A percentile compares a stretch with the other conserved stretches of the same genome.
Conservation (phyloP, 2,797 vertebrate species). For the Lerista edwardsae region DNA sequence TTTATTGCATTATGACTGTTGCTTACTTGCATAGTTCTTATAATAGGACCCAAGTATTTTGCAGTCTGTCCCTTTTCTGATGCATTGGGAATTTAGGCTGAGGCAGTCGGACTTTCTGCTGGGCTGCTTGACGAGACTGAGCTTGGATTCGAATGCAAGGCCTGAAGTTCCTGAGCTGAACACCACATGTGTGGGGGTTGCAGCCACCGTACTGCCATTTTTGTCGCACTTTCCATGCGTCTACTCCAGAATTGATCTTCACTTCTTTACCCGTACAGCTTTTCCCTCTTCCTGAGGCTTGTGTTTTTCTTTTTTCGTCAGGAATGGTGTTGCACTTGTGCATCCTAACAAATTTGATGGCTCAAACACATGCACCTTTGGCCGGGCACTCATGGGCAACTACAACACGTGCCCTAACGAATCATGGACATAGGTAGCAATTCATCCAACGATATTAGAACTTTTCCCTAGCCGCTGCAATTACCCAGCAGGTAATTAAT, state of each 20-base stretch:
- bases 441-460: background rate
- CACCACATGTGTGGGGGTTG: background rate
- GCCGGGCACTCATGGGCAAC: too few species aligned
- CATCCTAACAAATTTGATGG: too few species aligned
- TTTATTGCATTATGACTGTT: background rate
- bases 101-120: background rate
- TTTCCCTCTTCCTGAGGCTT: background rate
- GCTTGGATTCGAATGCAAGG: background rate
- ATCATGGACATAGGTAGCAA: background rate
- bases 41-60: background rate
- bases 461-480: background rate
- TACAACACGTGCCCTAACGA: too few species aligned
- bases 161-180: background rate
- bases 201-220: background rate
- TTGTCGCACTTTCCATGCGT: background rate
- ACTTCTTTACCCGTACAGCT: too few species aligned
- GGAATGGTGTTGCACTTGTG: too few species aligned
- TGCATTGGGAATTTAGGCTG: background rate
- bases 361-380: too few species aligned
- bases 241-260: background rate
- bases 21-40: background rate
- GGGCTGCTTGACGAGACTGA: background rate
- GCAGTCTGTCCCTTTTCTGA: background rate
- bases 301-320: background rate
- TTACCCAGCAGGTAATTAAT: too few species aligned